phyloP scores from a whole-genome alignment of 2,113 vertebrate species.

The Calidris pugnax region DNA sequence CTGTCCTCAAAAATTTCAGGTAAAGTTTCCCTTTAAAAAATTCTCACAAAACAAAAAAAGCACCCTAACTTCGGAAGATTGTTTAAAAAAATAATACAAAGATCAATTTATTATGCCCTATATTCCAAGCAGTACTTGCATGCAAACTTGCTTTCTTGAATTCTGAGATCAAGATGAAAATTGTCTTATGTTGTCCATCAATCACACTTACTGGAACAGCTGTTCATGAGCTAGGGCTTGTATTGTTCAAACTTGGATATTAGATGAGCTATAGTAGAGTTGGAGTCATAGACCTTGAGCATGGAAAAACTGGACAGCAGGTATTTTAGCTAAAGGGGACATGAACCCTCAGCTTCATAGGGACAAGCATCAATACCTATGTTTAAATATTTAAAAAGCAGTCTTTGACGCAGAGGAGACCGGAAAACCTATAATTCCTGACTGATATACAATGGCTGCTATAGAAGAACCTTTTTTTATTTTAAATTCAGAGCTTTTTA shows the following conservation, averaged over 20 bases:
- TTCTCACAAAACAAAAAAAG: not conserved
- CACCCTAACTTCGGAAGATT: fast-evolving
- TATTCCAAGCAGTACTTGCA: not conserved
- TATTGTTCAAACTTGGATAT: not conserved
- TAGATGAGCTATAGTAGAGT: not conserved
- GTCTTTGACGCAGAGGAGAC: not conserved
- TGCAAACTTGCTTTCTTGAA: not conserved
- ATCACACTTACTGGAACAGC: not conserved
- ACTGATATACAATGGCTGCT: not conserved
- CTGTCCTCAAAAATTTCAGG: not conserved
- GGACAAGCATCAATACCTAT: not conserved
- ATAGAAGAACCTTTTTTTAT: not conserved
- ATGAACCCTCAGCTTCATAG: not conserved
- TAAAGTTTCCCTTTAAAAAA: not conserved
- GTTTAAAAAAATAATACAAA: not conserved
- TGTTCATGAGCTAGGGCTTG: not conserved
- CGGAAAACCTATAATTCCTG: not conserved
- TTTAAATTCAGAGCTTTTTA: not conserved
- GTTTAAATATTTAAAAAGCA: not conserved
- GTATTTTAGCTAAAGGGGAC: not conserved
- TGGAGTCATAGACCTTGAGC: not conserved
- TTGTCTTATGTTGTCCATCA: not conserved
- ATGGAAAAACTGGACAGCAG: not conserved
- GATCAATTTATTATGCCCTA: not conserved
- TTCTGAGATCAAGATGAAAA: not conserved